Percentiles rank a stretch among this genome's conserved stretches.
phyloP scores from a whole-genome alignment of 2,113 vertebrate species.

The Brevimyrus niger region DNA sequence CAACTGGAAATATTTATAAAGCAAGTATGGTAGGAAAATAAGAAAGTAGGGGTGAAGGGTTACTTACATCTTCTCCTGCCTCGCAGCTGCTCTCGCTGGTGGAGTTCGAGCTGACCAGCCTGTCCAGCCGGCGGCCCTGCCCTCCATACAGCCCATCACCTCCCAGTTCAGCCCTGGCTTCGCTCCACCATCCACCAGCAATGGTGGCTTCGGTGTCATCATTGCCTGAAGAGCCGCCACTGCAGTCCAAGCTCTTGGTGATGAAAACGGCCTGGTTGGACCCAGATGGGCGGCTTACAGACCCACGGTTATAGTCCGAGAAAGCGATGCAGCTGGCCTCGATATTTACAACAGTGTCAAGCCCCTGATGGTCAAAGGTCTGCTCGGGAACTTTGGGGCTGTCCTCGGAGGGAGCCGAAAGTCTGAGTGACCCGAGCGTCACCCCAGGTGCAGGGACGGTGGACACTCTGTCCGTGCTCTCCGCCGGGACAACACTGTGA shows the following conservation, averaged over 20 bases:
- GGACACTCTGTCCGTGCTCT: neutral
- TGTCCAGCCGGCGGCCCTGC: slow-evolving; percentile 14
- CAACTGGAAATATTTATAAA: neutral
- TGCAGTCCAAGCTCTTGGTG: slow-evolving; percentile 46
- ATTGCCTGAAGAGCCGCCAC: slow-evolving; percentile 40
- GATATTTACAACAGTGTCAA: slow-evolving; percentile 59
- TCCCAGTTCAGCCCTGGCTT: neutral
- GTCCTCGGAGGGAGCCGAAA: neutral
- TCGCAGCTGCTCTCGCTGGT: slow-evolving; percentile 37
- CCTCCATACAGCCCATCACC: neutral
- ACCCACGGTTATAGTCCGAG: slow-evolving; percentile 39
- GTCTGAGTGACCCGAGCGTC: neutral
- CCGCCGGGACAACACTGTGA: neutral
- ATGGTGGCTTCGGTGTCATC: slow-evolving; percentile 26
- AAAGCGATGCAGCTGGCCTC: slow-evolving; percentile 65
- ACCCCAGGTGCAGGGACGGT: slow-evolving; percentile 8
- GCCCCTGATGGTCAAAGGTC: slow-evolving; percentile 28
- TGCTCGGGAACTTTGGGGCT: slow-evolving; percentile 5
- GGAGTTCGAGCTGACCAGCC: slow-evolving; percentile 11
- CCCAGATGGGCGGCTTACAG: neutral
- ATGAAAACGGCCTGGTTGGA: slow-evolving; percentile 27
- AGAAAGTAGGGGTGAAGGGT: slow-evolving; percentile 36
- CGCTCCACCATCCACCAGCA: neutral
- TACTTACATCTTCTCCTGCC: slow-evolving; percentile 45
- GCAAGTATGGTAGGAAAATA: neutral